These are phyloP conservation scores for Prolemur simus DNA, from an alignment of 2,113 vertebrate species.

Conservation along the genomic window DNA sequence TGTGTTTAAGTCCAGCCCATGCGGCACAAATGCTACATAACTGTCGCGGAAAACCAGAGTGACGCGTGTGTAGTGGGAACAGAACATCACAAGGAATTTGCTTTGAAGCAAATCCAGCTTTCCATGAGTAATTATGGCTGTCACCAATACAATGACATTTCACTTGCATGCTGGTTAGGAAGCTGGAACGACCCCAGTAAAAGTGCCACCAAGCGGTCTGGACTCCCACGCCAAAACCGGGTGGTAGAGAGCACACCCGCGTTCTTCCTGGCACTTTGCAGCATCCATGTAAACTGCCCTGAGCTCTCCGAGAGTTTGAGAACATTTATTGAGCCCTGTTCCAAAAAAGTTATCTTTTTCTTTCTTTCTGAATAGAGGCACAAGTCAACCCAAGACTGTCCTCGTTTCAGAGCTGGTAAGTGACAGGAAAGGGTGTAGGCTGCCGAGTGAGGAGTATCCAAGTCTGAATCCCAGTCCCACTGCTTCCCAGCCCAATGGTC, in stretches of 20 bases:
- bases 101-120: background rate
- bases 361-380: background rate
- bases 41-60: background rate
- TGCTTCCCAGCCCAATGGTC: background rate
- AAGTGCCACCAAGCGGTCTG: background rate
- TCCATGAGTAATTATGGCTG: background rate
- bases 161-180: background rate
- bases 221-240: background rate
- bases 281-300: fast-evolving
- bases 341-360: background rate
- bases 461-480: background rate
- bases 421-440: background rate
- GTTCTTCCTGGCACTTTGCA: background rate
- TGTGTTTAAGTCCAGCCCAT: background rate
- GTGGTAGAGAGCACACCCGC: background rate
- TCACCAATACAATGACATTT: background rate
- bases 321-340: background rate
- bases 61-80: background rate
- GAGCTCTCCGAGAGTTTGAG: background rate
- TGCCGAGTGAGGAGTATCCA: background rate
- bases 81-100: background rate
- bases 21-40: background rate
- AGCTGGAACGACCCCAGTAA: background rate
- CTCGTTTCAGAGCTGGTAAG: background rate
- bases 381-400: background rate